Evolutionary conservation across 2,113 vertebrate genomes (phyloP), one percentile per base, ranked within the genome.

Genomic region (Holacanthus passer): DNA sequence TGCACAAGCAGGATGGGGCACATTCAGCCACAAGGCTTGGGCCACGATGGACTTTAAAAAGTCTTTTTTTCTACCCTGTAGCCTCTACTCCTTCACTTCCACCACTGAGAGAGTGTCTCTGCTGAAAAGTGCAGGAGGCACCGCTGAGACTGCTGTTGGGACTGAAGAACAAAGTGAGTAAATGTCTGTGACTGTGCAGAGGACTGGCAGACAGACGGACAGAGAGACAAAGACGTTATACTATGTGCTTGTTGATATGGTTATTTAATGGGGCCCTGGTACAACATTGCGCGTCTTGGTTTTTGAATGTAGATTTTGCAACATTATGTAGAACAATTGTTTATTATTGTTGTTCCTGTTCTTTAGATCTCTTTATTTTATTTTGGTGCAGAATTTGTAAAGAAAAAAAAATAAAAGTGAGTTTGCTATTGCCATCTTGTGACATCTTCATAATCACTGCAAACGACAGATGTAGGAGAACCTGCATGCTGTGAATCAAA

Each of bases 271-370:
- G 89, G 81, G 87, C 88, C 88, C 82, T 88, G 88, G 80, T 93
- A 93, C 94, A 91, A 89, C 89, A 77, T 87, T 79, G 88, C 72
- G 87, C 86, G 63, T 92, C 87, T 87, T 94, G 90, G 91, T 85
- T 91, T 93, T 89, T 94, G 91, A 95, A 95, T 96, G 95, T 95
- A 95, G 94, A 91, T 95, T 93, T 94, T 87, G 81, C 91, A 92
- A 93, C 89, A 92, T 91, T 92, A 95, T 91, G 89, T 95, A 95
- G 93, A 94, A 90, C 87, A 89, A 73, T 91, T 90, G 88, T 95
- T 91, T 93, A 93, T 91, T 82, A 82, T 92, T 93, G 69, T 93
- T 90, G 90, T 94, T 94, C 73, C 83, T 90, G 81, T 92, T 92
- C 77, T 93, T 88, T 95, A 95, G 93, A 94, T 86, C 39, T 93